Percentiles rank a stretch among this genome's conserved stretches.
These are phyloP conservation scores for Melanostoma mellinum DNA, from an alignment of 2,888 invertebrate species.

Conservation along the genomic window DNA sequence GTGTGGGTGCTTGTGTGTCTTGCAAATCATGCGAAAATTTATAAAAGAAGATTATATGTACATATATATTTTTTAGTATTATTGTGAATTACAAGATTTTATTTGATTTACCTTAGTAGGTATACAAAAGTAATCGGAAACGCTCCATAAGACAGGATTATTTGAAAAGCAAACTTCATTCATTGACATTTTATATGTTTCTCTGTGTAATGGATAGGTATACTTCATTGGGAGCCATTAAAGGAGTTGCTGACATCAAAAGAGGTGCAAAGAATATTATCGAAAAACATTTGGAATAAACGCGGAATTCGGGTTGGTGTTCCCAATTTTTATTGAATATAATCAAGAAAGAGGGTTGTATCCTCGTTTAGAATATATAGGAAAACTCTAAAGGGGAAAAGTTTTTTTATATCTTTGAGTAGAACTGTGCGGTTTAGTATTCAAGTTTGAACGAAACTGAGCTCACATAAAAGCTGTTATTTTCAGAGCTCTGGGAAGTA, in stretches of 20 bases:
- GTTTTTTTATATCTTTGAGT: conserved; percentile 8
- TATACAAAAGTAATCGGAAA: conserved; percentile 30
- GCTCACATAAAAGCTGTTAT: conserved; percentile 4
- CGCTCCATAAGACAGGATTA: conserved; percentile 55
- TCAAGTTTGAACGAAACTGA: conserved; percentile 9
- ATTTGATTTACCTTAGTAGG: conserved; percentile 39
- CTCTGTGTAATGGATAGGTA: neutral
- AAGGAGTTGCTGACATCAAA: neutral
- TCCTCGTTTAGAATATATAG: conserved; percentile 14
- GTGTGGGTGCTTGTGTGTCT: neutral
- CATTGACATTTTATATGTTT: conserved; percentile 20
- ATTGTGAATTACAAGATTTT: conserved; percentile 42
- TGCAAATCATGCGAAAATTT: conserved; percentile 49
- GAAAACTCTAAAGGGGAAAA: conserved; percentile 19
- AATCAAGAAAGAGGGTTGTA: conserved; percentile 24
- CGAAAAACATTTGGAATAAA: neutral
- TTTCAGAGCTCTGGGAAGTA: conserved; percentile 16
- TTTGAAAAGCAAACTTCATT: conserved; percentile 45
- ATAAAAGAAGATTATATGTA: conserved; percentile 38
- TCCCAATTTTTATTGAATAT: conserved; percentile 18
- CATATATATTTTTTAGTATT: conserved; percentile 30
- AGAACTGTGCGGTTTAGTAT: neutral
- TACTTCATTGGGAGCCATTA: neutral
- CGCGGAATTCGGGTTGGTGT: neutral
- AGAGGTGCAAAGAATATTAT: conserved; percentile 21